Percentiles rank a stretch among this genome's conserved stretches.
phyloP scores from a whole-genome alignment of 2,888 invertebrate species.

The Campoplex capitator region DNA sequence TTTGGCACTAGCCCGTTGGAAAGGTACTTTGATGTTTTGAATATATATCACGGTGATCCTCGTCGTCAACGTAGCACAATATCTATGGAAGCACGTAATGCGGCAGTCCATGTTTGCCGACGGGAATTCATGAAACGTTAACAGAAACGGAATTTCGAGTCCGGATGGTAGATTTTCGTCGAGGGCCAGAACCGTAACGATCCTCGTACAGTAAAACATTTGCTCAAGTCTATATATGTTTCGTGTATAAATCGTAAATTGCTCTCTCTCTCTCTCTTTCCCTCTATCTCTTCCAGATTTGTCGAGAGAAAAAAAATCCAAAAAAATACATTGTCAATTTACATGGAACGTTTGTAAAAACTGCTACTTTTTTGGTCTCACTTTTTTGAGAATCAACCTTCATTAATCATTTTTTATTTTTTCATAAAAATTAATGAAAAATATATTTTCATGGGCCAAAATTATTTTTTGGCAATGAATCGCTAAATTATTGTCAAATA shows the following conservation, averaged over 20 bases:
- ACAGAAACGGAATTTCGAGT: constrained; percentile 63
- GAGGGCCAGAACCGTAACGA: constrained; percentile 37
- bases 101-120: constrained; percentile 62
- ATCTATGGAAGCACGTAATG: constrained; percentile 52
- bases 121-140: constrained; percentile 66
- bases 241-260: constrained; percentile 40
- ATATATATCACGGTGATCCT: constrained; percentile 12
- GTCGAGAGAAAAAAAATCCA: background rate
- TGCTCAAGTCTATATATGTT: constrained; percentile 22
- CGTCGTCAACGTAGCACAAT: constrained; percentile 7
- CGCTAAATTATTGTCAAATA: background rate
- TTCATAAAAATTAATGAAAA: background rate
- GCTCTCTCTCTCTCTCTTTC: constrained; percentile 6
- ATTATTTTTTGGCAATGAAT: background rate
- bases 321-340: constrained; percentile 7
- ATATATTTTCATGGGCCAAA: background rate
- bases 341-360: background rate
- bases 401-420: background rate
- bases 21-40: constrained; percentile 52
- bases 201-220: constrained; percentile 42
- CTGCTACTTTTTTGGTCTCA: background rate
- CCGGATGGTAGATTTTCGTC: constrained; percentile 36
- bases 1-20: constrained; percentile 16
- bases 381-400: background rate
- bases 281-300: constrained; percentile 3